Base-by-base conservation (phyloP, 2,113 vertebrate species). In the Melanotaenia duboulayi region DNA sequence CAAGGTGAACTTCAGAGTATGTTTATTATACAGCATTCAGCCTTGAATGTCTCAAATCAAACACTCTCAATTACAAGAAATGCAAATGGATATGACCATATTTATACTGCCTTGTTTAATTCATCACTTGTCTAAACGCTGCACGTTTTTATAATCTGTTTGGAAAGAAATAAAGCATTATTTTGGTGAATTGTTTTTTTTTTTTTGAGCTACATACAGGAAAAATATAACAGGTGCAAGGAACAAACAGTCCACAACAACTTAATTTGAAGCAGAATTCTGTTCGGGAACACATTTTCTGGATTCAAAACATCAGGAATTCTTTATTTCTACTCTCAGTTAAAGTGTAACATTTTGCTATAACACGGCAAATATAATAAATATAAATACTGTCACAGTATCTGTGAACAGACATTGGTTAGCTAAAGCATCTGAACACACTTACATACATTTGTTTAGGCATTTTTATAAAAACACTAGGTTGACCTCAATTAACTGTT, bases 141-240 rank as follows among this genome's bases (percentile, higher is more conserved):
- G 17, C 54, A 7, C 13, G 2, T 32, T 66, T 80, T 67, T 75
- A 78, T 60, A 62, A 64, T 19, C 16, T 17, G 13, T 49, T 67
- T 67, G 65, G n/a, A 59, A 7, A n/a, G 28, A 42, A 58, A 62
- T 20, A 44, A 71, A 81, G 20, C 0, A 1, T 16, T 16, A 44
- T 67, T 74, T 50, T 58, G 22, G 65, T 22, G 11, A 19, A 19
- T 56, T 42, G 52, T 70, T 13, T 70, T 11, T 40, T 64, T 39
- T 44, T n/a, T 11, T n/a, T 11, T 48, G 17, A 48, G 17, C 16
- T 19, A 46, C 44, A 46, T 9, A 48, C 44, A n/a, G 19, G 48
- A 52, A 51, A 65, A 52, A 65, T 19, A 16, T 48, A 48, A 48
- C 17, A 25, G 19, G 46, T 28, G 8, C 32, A 63, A 23, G 6